Conservation (phyloP, 2,113 vertebrate genomes). For the Zosterops japonicus region DNA sequence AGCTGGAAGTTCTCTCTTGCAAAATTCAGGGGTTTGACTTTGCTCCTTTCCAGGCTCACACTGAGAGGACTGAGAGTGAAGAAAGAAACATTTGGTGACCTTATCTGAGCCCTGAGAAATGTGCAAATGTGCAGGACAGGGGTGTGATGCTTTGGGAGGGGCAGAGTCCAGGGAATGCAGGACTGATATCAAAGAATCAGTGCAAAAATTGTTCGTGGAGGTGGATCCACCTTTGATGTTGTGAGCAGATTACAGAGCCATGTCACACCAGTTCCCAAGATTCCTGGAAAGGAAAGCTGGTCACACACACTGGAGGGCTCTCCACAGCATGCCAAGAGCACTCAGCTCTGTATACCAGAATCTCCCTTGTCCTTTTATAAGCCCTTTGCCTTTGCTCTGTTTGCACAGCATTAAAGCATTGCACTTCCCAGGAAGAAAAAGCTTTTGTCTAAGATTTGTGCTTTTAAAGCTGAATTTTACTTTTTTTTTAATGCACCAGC, state of each 20-base stretch:
- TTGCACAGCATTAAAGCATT: background rate
- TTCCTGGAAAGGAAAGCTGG: background rate
- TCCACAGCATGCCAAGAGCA: background rate
- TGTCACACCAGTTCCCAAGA: background rate
- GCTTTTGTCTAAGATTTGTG: background rate
- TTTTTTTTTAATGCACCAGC: background rate
- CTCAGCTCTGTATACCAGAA: background rate
- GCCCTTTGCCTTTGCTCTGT: background rate
- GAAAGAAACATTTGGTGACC: background rate
- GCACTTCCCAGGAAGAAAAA: background rate
- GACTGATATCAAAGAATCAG: background rate
- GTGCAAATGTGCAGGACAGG: background rate
- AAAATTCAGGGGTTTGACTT: background rate
- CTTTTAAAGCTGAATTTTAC: background rate
- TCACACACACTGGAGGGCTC: background rate
- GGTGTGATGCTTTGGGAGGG: background rate
- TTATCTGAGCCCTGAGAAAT: background rate
- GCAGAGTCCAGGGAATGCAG: background rate
- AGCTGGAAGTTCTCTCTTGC: background rate
- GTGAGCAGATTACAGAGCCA: background rate
- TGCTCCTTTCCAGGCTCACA: background rate
- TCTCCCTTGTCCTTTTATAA: background rate
- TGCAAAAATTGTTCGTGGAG: background rate
- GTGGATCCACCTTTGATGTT: constrained; percentile 10
- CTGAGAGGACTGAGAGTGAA: background rate